A percentile compares a stretch with the other conserved stretches of the same genome.
phyloP scores from a whole-genome alignment of 2,113 vertebrate genomes.

The Anser cygnoides region DNA sequence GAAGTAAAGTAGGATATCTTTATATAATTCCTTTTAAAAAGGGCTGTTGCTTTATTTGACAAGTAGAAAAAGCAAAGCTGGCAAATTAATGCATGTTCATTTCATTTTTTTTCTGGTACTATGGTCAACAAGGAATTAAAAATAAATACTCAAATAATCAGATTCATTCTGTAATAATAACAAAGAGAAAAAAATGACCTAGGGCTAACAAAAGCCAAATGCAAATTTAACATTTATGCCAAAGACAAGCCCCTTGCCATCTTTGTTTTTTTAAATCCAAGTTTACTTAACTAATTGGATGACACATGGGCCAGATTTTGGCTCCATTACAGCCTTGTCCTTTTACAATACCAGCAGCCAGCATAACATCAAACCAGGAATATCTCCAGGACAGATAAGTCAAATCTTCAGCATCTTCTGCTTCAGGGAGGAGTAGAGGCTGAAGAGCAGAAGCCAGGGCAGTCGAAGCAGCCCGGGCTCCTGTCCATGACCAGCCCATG shows the following conservation, averaged over 20 bases:
- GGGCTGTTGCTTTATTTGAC: background rate
- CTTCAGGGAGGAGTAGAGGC: background rate
- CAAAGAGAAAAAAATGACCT: background rate
- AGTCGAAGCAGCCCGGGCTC: background rate
- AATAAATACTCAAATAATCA: background rate
- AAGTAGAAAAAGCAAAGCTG: background rate
- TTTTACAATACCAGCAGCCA: background rate
- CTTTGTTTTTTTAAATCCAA: background rate
- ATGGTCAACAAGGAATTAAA: background rate
- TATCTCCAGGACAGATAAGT: background rate
- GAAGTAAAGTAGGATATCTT: background rate
- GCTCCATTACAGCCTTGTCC: background rate
- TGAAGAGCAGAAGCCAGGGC: background rate
- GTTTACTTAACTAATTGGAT: background rate
- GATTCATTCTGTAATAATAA: background rate
- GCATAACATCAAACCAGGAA: background rate
- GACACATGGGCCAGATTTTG: background rate
- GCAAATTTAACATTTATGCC: background rate
- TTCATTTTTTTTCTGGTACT: background rate
- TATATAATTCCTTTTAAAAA: background rate
- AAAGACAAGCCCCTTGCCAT: background rate
- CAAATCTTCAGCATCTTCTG: background rate
- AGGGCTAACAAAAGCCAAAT: background rate
- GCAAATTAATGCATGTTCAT: background rate
- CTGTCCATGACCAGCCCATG: fast-evolving